Evolutionary conservation across 2,113 vertebrate species (phyloP).

Genomic region (Calyptommatus sinebrachiatus): DNA sequence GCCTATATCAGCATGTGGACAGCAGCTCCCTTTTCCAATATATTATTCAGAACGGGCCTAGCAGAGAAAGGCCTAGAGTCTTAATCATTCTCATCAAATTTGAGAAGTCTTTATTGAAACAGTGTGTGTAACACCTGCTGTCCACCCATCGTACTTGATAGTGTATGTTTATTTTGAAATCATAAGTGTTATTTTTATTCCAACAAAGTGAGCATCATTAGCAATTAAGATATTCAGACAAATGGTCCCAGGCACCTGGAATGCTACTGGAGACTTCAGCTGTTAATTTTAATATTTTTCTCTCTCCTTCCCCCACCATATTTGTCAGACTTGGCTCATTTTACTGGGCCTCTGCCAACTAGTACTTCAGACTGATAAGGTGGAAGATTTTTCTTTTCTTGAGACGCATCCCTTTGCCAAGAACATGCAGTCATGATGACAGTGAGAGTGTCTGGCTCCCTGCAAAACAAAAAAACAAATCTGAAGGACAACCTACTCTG

Average conservation of each 20-base stretch:
- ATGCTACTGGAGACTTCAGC: not conserved
- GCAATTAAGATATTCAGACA: not conserved
- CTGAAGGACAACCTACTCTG: not conserved
- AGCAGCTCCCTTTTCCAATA: too few relatives aligned
- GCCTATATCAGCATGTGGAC: too few relatives aligned
- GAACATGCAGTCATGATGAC: constrained; percentile 2
- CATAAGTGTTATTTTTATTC: not conserved
- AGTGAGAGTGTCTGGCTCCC: not conserved
- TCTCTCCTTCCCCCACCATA: constrained; percentile 4
- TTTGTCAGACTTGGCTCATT: constrained; percentile 24
- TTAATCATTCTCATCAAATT: constrained; percentile 8
- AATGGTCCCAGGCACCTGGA: not conserved
- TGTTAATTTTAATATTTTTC: not conserved
- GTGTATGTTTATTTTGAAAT: not conserved
- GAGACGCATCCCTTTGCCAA: constrained; percentile 5
- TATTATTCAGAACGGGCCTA: too few relatives aligned
- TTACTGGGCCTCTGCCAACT: constrained; percentile 43
- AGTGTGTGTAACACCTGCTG: too few relatives aligned
- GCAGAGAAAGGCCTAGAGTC: too few relatives aligned
- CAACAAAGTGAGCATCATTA: constrained; percentile 4
- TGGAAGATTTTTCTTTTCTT: constrained; percentile 16
- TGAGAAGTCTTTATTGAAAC: constrained; percentile 27
- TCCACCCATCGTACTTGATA: not conserved
- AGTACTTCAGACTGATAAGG: not conserved
- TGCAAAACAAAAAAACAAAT: not conserved